Evolutionary conservation across 1,140 invertebrate species (phyloP), one percentile per base, ranked within the genome.

Genomic region (Pseudomyrmex sp.): DNA sequence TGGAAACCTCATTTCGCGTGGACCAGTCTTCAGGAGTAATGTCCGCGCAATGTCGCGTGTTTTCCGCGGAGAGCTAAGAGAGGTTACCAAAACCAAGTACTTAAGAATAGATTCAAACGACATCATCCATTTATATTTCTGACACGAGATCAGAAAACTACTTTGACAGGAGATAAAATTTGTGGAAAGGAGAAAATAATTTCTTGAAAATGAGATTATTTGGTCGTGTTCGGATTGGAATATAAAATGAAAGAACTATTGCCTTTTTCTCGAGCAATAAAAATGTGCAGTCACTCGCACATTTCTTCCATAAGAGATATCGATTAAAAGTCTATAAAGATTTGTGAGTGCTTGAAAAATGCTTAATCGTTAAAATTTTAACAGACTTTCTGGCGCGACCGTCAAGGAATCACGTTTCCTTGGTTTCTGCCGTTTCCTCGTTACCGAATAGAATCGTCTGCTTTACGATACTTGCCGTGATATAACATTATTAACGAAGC

Each of bases 1-100:
- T 87, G 82, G 88, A 89, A 89, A 89, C 82, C 87, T 89, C 82
- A 85, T 89, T 89, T 89, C 85, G 44, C 26, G 61, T 54, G 48
- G 50, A 54, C 54, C 54, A 62, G 65, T 84, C 80, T 86, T 84
- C 73, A 18, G 54, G 35, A 61, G 56, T 80, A 80, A 80, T 80
- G 44, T 44, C 61, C 54, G 20, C 23, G 20, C 23, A 88, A 44
- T 61, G 35, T 12, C 13, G 44, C 56, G 48, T 35, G 35, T 35
- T 75, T 56, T 26, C 59, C 63, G 26, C 76, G 44, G 18, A 48
- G 65, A 79, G 54, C 18, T 70, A 70, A 70, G 65, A 18, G 44
- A 50, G 44, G 35, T 35, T 5, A 7, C 54, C 56, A 66, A 80
- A 80, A 59, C 13, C 63, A 63, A 48, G 54, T 80, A 80, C 44